Evolutionary conservation across 2,888 invertebrate species (phyloP), one percentile per base, ranked within the genome.

Genomic region (Phlogophora meticulosa): DNA sequence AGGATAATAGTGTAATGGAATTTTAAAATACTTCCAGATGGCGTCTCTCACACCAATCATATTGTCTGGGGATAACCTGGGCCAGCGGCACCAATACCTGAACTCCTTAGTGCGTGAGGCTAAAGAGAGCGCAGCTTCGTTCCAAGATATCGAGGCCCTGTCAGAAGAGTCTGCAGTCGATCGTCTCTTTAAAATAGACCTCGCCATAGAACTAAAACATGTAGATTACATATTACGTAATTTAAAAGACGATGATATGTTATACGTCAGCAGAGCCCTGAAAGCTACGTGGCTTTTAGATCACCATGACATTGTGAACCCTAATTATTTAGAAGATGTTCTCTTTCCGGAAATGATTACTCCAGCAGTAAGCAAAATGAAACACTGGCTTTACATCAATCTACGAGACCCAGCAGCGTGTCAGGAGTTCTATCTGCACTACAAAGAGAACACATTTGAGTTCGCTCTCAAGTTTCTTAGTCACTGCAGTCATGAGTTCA

Each of bases 181-280:
- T 67, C 84, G 88, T 62, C 76, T 93, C 15, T 92, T 90, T 53
- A 93, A 92, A 84, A 93, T 93, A 56, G 88, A 93, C 17, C 73
- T 94, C 3, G 93, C 94, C 4, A 87, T 84, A 11, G 87, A 88
- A 73, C 72, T 85, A 20, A 87, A 79, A 62, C 72, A 92, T 65
- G 80, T 90, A 0, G 84, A 91, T 17, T 94, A 86, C 60, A 88
- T 94, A 11, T 28, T 92, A 15, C 62, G 81, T 17, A 91, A 84
- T 55, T 77, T 94, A 32, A 91, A 91, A 85, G 85, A 90, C 28
- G 85, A 88, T 20, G 91, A 93, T 60, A 88, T 93, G 90, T 74
- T 94, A 0, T 92, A 88, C 61, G 93, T 94, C 0, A 91, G 88
- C 71, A 88, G 88, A 84, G 91, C 91, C 0, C 76, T 94, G 1